phyloP scores from a whole-genome alignment of 2,888 invertebrate species.

The Cacoxenus indagator region DNA sequence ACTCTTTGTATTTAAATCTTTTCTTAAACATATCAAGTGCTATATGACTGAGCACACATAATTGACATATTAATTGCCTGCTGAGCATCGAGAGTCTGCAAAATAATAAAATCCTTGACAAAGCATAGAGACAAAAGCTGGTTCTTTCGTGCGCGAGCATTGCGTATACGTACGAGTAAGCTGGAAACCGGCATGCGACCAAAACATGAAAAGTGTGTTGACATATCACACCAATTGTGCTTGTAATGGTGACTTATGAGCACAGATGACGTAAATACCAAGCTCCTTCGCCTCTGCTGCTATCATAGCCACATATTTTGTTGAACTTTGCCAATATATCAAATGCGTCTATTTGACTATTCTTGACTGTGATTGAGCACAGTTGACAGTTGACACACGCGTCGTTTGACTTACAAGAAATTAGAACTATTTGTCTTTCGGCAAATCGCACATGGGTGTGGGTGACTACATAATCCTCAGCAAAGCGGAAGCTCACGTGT shows the following conservation, averaged over 20 bases:
- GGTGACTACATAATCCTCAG: neutral
- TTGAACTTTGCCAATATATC: slow-evolving; percentile 13
- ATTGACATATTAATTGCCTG: too few species aligned
- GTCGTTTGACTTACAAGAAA: slow-evolving; percentile 58
- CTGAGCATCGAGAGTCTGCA: too few species aligned
- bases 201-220: slow-evolving; percentile 48
- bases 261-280: neutral
- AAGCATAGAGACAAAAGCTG: too few species aligned
- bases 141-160: too few species aligned
- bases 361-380: slow-evolving; percentile 20
- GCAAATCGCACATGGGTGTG: slow-evolving; percentile 37
- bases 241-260: slow-evolving; percentile 58
- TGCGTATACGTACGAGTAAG: too few species aligned
- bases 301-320: neutral
- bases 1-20: too few species aligned
- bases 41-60: too few species aligned
- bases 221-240: slow-evolving; percentile 42
- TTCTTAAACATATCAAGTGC: too few species aligned
- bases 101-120: too few species aligned
- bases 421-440: slow-evolving; percentile 58
- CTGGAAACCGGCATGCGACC: slow-evolving; percentile 43
- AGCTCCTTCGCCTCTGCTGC: neutral
- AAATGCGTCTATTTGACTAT: slow-evolving; percentile 2
- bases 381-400: slow-evolving; percentile 59
- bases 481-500: slow-evolving; percentile 5